phyloP scores from a whole-genome alignment of 1,140 invertebrate genomes.

The Radopholus similis region DNA sequence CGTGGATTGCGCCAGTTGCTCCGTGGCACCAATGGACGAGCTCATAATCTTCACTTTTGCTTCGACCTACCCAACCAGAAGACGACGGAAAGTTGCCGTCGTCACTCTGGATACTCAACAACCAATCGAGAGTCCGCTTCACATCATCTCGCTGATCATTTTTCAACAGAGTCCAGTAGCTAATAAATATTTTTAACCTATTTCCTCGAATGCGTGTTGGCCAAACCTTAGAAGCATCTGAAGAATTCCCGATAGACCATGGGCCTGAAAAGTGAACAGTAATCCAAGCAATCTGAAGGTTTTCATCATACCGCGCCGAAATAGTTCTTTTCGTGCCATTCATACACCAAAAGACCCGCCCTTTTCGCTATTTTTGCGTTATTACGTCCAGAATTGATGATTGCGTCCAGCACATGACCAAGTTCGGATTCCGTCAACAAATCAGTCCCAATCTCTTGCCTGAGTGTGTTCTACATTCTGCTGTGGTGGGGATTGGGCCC shows the following conservation, averaged over 20 bases:
- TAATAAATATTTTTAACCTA: conserved; percentile 24
- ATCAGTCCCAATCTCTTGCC: no score
- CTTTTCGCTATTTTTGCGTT: no score
- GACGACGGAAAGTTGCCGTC: conserved; percentile 84
- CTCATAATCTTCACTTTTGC: conserved; percentile 3
- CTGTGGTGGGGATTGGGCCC: no score
- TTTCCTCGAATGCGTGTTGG: neutral
- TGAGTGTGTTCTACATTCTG: no score
- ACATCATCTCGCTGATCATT: conserved; percentile 21
- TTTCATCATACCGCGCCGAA: no score
- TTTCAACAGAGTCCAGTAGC: conserved; percentile 20
- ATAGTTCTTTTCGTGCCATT: conserved; percentile 48
- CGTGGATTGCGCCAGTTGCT: conserved; percentile 63
- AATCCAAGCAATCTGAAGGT: no score
- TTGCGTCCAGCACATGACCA: no score
- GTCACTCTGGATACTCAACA: conserved; percentile 66
- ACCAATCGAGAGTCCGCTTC: conserved; percentile 65
- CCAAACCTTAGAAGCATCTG: conserved; percentile 34
- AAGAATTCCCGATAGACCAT: conserved; percentile 46
- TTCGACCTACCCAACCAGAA: conserved; percentile 65
- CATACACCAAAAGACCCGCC: conserved; percentile 41
- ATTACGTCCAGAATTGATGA: no score
- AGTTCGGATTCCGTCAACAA: no score
- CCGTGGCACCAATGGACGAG: conserved; percentile 26
- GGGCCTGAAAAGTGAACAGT: no score